Evolutionary conservation across 2,113 vertebrate genomes (phyloP).

Genomic region (Anolis carolinensis): DNA sequence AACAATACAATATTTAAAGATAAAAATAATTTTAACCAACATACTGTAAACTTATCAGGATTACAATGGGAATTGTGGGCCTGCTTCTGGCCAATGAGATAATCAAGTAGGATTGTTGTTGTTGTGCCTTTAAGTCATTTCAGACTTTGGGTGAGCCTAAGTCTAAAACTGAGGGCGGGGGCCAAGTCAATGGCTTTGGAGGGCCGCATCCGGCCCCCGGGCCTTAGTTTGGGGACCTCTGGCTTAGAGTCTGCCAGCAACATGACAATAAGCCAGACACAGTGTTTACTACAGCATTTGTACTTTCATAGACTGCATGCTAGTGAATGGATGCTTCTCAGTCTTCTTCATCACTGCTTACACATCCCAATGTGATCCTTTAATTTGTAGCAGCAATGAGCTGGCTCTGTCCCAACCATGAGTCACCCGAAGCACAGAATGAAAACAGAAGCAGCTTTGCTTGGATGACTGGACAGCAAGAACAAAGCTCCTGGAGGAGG

Average conservation of each 20-base stretch:
- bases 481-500: rapidly evolving
- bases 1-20: too few species aligned
- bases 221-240: too few species aligned
- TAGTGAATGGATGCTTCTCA: not conserved
- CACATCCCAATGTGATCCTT: not conserved
- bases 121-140: too few species aligned
- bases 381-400: not conserved
- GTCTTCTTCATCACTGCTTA: not conserved
- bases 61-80: too few species aligned
- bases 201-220: too few species aligned
- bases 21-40: too few species aligned
- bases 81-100: too few species aligned
- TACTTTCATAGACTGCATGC: not conserved
- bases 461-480: not conserved
- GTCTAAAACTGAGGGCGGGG: too few species aligned
- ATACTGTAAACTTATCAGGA: too few species aligned
- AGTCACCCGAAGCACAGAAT: not conserved
- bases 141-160: too few species aligned
- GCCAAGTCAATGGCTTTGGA: too few species aligned
- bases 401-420: not conserved
- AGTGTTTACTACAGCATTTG: not conserved
- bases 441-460: not conserved
- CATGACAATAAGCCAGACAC: not conserved
- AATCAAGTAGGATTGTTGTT: too few species aligned
- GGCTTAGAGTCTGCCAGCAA: not conserved